Base-by-base conservation (phyloP, 2,113 vertebrate genomes). In the Hippopotamus amphibius region DNA sequence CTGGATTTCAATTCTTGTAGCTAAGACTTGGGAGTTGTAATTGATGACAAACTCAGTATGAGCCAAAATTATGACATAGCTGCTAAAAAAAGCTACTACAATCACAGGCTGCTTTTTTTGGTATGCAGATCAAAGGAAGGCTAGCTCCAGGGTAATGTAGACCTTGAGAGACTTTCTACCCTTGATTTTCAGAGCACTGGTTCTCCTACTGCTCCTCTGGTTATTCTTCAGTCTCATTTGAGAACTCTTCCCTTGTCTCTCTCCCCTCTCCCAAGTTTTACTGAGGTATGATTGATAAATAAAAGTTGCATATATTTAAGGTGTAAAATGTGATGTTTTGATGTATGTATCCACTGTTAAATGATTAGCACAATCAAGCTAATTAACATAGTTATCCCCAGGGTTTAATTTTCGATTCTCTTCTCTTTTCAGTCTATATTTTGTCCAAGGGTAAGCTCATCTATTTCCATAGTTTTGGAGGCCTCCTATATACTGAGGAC, bases 21-120 rank as follows among this genome's bases (percentile, higher is more conserved):
- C 41, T 93, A 95, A 69, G 30, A 87, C 24, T 96, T 95, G 53
- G 55, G 61, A 90, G 53, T 61, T 90, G 41, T 59, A 93, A n/a
- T 48, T 83, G 81, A 88, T 43, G 93, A 61, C 43, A 85, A 83
- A 61, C 21, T 93, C 61, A 90, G 21, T 86, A 76, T 50, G 72
- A 96, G 65, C 84, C 65, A 57, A 92, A 88, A 69, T 65, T 85
- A 85, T 86, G 72, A 94, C 41, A 19, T 74, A 65, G 12, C 14
- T 92, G 15, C 59, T 96, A 81, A 94, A 89, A 57, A 95, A 92
- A 74, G 43, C n/a, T 74, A n/a, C 72, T 55, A 63, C 13, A 55
- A 85, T 88, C 37, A 80, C 16, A 88, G 74, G 21, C 50, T 92
- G 16, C 43, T 59, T 94, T 95, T 66, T 81, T 41, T n/a, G 26